A percentile compares a stretch with the other conserved stretches of the same genome.
phyloP scores from a whole-genome alignment of 2,888 invertebrate species.

The Leptothorax acervorum region DNA sequence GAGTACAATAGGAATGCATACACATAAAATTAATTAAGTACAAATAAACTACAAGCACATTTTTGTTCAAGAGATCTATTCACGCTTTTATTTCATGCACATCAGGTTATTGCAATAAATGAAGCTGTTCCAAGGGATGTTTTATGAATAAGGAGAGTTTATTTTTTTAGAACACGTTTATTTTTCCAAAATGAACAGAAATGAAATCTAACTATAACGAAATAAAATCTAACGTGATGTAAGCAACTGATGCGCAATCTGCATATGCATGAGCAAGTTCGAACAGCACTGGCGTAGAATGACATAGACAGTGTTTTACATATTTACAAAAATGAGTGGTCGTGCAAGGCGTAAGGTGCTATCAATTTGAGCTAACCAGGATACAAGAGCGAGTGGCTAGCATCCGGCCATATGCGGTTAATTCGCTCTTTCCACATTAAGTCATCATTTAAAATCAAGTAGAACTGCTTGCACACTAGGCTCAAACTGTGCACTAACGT shows the following conservation, averaged over 20 bases:
- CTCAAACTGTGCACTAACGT: conserved; percentile 87
- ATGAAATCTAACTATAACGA: not conserved
- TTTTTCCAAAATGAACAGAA: not conserved
- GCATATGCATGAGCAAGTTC: conserved; percentile 1
- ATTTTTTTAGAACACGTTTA: not conserved
- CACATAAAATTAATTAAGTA: too few relatives aligned
- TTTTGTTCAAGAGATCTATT: too few relatives aligned
- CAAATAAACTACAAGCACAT: too few relatives aligned
- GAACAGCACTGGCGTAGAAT: conserved; percentile 11
- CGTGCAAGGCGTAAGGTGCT: conserved; percentile 72
- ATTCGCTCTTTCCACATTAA: conserved; percentile 87
- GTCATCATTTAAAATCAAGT: conserved; percentile 87
- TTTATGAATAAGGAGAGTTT: too few relatives aligned
- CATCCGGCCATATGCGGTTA: conserved; percentile 79
- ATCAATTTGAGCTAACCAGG: conserved; percentile 80
- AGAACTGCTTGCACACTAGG: conserved; percentile 87
- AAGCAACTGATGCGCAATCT: not conserved
- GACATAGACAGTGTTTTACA: conserved; percentile 67
- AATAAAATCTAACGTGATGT: not conserved
- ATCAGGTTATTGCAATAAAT: too few relatives aligned
- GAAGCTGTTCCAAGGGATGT: too few relatives aligned
- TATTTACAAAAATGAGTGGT: conserved; percentile 77
- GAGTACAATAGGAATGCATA: too few relatives aligned
- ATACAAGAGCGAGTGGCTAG: conserved; percentile 79
- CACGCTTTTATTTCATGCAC: too few relatives aligned